Conservation (phyloP, 2,888 invertebrate species). For the Amphipoea lucens region DNA sequence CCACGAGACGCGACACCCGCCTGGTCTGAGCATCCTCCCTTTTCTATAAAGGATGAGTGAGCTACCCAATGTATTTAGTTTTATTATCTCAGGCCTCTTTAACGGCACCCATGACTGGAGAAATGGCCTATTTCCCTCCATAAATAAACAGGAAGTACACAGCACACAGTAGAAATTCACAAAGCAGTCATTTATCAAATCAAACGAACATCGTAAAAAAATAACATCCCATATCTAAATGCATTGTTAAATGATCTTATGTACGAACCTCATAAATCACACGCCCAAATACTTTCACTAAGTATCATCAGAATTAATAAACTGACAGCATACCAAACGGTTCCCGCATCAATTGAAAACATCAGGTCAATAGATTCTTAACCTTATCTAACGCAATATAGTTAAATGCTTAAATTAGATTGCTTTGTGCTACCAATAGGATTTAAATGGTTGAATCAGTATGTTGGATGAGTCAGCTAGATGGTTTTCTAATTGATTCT, state of each 20-base stretch:
- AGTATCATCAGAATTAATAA: slow-evolving; percentile 47
- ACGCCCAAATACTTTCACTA: slow-evolving; percentile 22
- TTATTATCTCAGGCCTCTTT: neutral
- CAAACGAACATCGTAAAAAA: slow-evolving; percentile 5
- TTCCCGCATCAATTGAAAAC: slow-evolving; percentile 76
- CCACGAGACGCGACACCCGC: too few species aligned
- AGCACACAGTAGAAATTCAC: neutral
- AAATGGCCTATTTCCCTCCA: neutral
- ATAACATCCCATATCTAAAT: neutral
- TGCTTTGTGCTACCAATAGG: slow-evolving; percentile 72
- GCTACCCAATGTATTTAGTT: neutral
- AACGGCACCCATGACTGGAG: neutral
- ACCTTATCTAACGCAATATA: slow-evolving; percentile 75
- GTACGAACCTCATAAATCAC: slow-evolving; percentile 47
- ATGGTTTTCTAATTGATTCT: slow-evolving; percentile 19
- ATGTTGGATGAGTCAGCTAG: slow-evolving; percentile 67
- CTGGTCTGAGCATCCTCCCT: too few species aligned
- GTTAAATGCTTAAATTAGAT: slow-evolving; percentile 81
- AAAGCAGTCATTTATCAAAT: too few species aligned
- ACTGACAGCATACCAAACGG: slow-evolving; percentile 26
- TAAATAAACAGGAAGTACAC: neutral
- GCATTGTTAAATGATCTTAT: neutral
- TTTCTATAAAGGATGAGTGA: neutral
- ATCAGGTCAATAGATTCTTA: slow-evolving; percentile 81
- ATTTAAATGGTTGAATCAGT: slow-evolving; percentile 44